These are phyloP conservation scores for Bedellia somnulentella DNA, from an alignment of 2,888 invertebrate species.

Conservation along the genomic window DNA sequence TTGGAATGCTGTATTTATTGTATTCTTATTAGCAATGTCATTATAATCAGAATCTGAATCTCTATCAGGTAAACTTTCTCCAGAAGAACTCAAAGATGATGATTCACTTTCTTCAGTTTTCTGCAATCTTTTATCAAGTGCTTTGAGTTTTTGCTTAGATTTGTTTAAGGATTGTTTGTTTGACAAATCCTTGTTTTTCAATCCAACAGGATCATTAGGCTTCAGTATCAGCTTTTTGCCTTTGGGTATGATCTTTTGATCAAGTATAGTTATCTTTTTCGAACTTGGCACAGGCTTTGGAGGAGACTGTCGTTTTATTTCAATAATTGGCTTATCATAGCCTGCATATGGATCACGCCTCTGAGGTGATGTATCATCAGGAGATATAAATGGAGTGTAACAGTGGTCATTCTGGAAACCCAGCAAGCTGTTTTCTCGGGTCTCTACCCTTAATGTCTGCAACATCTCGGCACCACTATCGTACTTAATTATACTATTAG, in stretches of 20 bases:
- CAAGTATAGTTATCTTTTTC: slow-evolving; percentile 52
- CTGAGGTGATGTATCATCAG: slow-evolving; percentile 50
- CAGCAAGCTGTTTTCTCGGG: slow-evolving; percentile 56
- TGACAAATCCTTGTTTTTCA: slow-evolving; percentile 42
- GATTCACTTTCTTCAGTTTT: slow-evolving; percentile 55
- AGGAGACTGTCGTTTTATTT: slow-evolving; percentile 42
- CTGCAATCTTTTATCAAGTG: slow-evolving; percentile 24
- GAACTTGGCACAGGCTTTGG: slow-evolving; percentile 41
- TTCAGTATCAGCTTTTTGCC: slow-evolving; percentile 46
- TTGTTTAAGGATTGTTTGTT: slow-evolving; percentile 36
- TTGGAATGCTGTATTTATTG: slow-evolving; percentile 18
- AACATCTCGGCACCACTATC: slow-evolving; percentile 57
- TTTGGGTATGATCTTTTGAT: slow-evolving; percentile 52
- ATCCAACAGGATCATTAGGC: slow-evolving; percentile 27
- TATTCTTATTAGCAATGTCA: slow-evolving; percentile 27
- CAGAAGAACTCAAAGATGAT: slow-evolving; percentile 45
- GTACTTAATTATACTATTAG: slow-evolving; percentile 54
- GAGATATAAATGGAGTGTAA: slow-evolving; percentile 71
- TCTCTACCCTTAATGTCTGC: slow-evolving; percentile 48
- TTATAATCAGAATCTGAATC: slow-evolving; percentile 66
- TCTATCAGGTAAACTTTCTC: slow-evolving; percentile 61
- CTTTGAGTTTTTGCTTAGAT: slow-evolving; percentile 35
- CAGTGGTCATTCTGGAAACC: slow-evolving; percentile 80
- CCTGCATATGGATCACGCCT: slow-evolving; percentile 25
- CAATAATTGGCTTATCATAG: slow-evolving; percentile 45